These are phyloP conservation scores for Aelia acuminata DNA, from an alignment of 2,888 invertebrate species.

Conservation along the genomic window DNA sequence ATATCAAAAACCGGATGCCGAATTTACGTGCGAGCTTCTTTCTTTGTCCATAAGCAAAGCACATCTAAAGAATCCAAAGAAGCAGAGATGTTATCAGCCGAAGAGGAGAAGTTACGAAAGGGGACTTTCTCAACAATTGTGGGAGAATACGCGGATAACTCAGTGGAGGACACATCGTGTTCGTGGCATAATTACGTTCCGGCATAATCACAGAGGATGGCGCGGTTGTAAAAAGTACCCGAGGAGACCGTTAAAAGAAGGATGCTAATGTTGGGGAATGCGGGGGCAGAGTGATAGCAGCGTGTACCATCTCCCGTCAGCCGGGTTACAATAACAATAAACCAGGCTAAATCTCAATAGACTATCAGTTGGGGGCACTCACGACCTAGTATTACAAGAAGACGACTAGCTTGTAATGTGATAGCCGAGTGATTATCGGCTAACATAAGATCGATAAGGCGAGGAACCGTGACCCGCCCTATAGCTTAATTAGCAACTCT, in stretches of 20 bases:
- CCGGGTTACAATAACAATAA: slow-evolving; percentile 50
- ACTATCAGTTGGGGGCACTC: slow-evolving; percentile 16
- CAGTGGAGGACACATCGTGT: slow-evolving; percentile 27
- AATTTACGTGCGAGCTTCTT: neutral
- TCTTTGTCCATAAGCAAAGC: neutral
- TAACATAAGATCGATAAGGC: slow-evolving; percentile 34
- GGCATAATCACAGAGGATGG: slow-evolving; percentile 41
- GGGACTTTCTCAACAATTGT: slow-evolving; percentile 29
- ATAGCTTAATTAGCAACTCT: slow-evolving; percentile 56
- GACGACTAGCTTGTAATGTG: slow-evolving; percentile 43
- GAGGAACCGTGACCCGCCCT: slow-evolving; percentile 25
- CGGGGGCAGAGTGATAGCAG: neutral
- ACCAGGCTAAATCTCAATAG: slow-evolving; percentile 54
- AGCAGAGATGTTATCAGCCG: slow-evolving; percentile 11
- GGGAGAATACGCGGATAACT: slow-evolving; percentile 10
- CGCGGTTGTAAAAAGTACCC: slow-evolving; percentile 41
- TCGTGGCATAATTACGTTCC: slow-evolving; percentile 38
- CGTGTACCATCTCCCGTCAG: slow-evolving; percentile 42
- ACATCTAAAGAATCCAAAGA: neutral
- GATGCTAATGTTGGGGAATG: neutral
- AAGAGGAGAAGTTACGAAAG: slow-evolving; percentile 43
- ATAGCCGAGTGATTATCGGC: slow-evolving; percentile 42
- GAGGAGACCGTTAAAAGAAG: slow-evolving; percentile 39
- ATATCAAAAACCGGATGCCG: neutral
- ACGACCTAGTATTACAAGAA: slow-evolving; percentile 46